Percentiles rank a stretch among this genome's conserved stretches.
phyloP scores from a whole-genome alignment of 2,888 invertebrate genomes.

The Hermodice carunculata region DNA sequence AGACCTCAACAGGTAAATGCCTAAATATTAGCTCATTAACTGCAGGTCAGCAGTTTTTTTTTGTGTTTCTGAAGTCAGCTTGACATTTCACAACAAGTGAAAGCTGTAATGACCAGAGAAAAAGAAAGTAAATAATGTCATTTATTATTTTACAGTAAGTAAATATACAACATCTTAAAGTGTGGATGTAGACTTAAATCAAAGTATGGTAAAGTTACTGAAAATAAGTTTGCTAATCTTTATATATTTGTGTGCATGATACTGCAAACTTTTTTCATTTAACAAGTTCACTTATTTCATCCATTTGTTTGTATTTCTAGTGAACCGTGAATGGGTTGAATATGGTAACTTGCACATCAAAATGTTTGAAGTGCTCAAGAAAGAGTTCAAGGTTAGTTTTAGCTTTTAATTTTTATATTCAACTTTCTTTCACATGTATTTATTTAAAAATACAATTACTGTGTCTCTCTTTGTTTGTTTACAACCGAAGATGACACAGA shows the following conservation, averaged over 20 bases:
- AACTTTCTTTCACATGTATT: too few species aligned
- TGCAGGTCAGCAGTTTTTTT: too few species aligned
- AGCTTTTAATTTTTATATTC: too few species aligned
- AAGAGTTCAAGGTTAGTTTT: conserved; percentile 74
- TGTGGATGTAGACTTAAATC: too few species aligned
- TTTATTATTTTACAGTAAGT: too few species aligned
- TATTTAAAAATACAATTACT: too few species aligned
- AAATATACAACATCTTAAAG: too few species aligned
- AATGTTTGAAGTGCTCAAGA: conserved; percentile 76
- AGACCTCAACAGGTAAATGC: conserved; percentile 18
- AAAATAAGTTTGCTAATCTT: background rate
- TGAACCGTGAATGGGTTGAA: conserved; percentile 58
- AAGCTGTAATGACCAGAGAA: too few species aligned
- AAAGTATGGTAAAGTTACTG: background rate
- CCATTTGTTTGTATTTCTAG: conserved; percentile 1
- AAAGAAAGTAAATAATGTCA: too few species aligned
- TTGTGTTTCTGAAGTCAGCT: too few species aligned
- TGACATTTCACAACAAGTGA: too few species aligned
- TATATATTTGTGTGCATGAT: background rate
- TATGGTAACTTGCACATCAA: conserved; percentile 74
- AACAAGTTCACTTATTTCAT: background rate
- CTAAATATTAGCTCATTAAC: background rate
- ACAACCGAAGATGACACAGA: conserved; percentile 67
- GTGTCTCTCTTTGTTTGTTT: too few species aligned
- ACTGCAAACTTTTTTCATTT: background rate